Evolutionary conservation across 2,888 invertebrate genomes (phyloP).

Genomic region (Matsumyia berberina): DNA sequence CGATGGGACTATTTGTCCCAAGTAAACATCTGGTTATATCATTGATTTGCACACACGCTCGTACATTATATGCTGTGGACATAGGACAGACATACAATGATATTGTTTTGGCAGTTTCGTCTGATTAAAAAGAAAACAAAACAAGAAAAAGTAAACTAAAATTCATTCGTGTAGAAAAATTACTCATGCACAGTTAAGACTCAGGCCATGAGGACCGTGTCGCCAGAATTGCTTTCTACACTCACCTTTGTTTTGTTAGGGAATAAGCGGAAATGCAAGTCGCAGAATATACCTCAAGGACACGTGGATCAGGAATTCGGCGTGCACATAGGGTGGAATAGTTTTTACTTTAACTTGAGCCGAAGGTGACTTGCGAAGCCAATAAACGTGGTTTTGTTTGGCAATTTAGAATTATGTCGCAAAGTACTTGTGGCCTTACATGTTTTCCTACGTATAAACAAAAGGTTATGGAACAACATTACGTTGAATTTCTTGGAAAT

Average conservation of each 20-base stretch:
- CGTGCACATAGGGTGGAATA: not conserved
- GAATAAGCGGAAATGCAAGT: not conserved
- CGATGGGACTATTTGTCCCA: not conserved
- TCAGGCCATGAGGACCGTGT: not conserved
- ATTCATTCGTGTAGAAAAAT: not conserved
- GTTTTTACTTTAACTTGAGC: not conserved
- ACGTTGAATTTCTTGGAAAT: not conserved
- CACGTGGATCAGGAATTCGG: not conserved
- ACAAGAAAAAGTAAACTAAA: not conserved
- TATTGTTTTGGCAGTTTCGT: slow-evolving; percentile 1
- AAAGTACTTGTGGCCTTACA: not conserved
- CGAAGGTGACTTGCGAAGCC: not conserved
- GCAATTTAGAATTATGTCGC: no score
- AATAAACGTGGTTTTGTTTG: not conserved
- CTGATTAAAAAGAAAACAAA: not conserved
- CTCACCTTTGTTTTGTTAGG: no score
- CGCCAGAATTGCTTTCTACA: no score
- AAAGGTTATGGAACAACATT: not conserved
- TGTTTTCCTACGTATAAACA: not conserved
- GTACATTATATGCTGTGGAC: not conserved
- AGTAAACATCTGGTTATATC: slow-evolving; percentile 12
- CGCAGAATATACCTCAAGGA: not conserved
- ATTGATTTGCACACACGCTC: not conserved
- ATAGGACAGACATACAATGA: not conserved
- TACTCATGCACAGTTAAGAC: not conserved